Evolutionary conservation across 2,797 vertebrate species (phyloP).

Genomic region (Cyprinella venusta): DNA sequence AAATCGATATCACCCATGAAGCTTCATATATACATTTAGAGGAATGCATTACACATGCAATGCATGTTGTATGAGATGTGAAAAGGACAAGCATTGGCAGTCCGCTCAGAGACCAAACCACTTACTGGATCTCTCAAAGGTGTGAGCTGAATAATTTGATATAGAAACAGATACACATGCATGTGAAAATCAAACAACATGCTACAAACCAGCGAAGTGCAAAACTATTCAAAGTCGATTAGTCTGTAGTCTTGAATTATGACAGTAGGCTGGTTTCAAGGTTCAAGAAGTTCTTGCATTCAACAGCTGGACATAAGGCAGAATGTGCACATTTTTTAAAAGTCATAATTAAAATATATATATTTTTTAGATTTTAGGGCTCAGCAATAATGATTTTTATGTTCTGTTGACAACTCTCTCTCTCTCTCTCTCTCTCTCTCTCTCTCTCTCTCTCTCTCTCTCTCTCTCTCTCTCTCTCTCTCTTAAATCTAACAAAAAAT

Average conservation of each 20-base stretch:
- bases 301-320: background rate
- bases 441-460: too few species aligned
- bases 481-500: background rate
- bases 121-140: background rate
- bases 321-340: background rate
- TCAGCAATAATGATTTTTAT: background rate
- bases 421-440: too few species aligned
- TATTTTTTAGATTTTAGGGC: background rate
- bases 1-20: background rate
- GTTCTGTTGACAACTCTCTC: background rate
- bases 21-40: background rate
- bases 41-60: background rate
- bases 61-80: background rate
- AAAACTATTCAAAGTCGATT: background rate
- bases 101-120: background rate
- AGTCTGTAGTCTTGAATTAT: background rate
- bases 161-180: background rate
- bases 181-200: background rate
- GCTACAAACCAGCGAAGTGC: background rate
- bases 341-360: background rate
- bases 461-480: too few species aligned
- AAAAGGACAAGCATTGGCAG: background rate
- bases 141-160: background rate
- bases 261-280: background rate
- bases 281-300: background rate